Evolutionary conservation across 1,140 invertebrate species (phyloP), one percentile per base, ranked within the genome.

Genomic region (Brachionus asplanchnoidis): DNA sequence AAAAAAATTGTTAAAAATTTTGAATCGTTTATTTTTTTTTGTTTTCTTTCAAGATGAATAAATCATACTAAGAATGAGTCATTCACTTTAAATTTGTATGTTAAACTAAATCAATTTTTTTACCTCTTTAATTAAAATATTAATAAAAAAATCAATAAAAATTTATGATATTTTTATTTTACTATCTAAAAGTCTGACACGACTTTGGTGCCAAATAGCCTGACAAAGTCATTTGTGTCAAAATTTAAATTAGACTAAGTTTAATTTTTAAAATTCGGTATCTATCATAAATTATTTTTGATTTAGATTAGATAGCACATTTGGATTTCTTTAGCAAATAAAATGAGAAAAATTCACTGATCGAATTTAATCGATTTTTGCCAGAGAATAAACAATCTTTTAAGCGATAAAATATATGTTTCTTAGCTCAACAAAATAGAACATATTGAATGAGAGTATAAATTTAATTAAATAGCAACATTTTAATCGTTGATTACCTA

Each of bases 381-480:
- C 53, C 53, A 20, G 17, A 60, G 53, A 60, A 60, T 60, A 60
- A 60, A 60, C 53, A 60, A 60, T 60, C 53, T 60, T 20, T 60
- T 20, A 60, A 60, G 53, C 53, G 53, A 60, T 60, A 60, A 60
- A 60, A 60, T 60, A 60, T 60, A 60, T 60, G 17, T 60, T 60
- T 60, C 53, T 60, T 26, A 60, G 23, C 53, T 60, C 53, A 60
- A 20, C 20, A 26, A 60, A 60, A 60, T 60, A 60, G n/a, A 60
- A 60, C 53, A 60, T 60, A 60, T 20, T 60, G 53, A 60, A 60
- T 60, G 20, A 2, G 1, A 60, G 20, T 60, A 60, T 60, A 60
- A 60, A 60, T 60, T 60, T 60, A 60, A 60, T 60, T 60, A 60
- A 60, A 60, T 60, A 60, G 53, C 53, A 60, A 60, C 53, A 60